Evolutionary conservation across 2,888 invertebrate species (phyloP), one percentile per base, ranked within the genome.

Genomic region (Hydraecia micacea): DNA sequence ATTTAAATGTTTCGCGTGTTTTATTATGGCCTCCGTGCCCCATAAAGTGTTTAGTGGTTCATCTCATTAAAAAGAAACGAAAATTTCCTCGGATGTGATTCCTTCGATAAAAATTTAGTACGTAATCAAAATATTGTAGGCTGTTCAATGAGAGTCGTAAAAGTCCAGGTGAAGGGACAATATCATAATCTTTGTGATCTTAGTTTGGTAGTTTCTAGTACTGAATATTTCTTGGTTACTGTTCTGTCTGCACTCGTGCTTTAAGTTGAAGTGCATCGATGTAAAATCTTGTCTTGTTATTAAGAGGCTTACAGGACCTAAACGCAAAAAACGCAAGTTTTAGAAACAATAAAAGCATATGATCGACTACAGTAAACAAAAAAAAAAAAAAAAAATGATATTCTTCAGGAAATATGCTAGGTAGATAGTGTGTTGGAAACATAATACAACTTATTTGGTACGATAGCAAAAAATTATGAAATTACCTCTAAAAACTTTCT

Each of bases 1-100:
- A 88, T 88, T 86, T 89, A 80, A 89, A 88, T 88, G 89, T 89
- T 88, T 89, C 87, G 88, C 89, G 81, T 89, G 87, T 86, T 88
- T 89, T 89, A 88, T 88, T 81, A 81, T 74, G 58, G 76, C 83
- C 86, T 46, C 85, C 73, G 88, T 85, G 77, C 75, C 67, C 80
- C 80, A 82, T 88, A 89, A 88, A 88, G 75, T 79, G 85, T 88
- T 88, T 82, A 86, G 89, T 83, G 85, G 83, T 85, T 79, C 85
- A 85, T 85, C 80, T 83, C 83, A 82, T 85, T 85, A 86, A 89
- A 88, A 77, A 77, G 46, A 71, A 63, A 68, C 63, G 68, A 55
- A 84, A 58, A 70, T 49, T 75, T 70, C n/a, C 49, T 68, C 21
- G 63, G 46, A 77, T 63, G 75, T 82, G 65, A 87, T 77, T 79